Evolutionary conservation across 2,113 vertebrate species (phyloP), one percentile per base, ranked within the genome.

Genomic region (Ptyas mucosa): DNA sequence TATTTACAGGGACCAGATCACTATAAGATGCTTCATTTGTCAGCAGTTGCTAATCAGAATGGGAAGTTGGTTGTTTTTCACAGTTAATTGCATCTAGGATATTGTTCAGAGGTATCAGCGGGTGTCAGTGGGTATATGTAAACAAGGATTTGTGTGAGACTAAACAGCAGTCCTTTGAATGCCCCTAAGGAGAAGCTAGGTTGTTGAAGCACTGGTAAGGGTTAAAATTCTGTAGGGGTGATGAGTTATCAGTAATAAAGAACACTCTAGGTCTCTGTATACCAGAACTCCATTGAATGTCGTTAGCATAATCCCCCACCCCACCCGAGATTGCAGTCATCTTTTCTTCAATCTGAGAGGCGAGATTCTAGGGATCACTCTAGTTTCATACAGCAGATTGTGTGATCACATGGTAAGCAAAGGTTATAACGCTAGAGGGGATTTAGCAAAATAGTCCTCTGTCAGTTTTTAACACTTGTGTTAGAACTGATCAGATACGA

Each of bases 11-110:
- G 58, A 4, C 52, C 86, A 88, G 94, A 86, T 55, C 96, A 87
- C 49, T 91, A 85, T 53, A 57, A 95, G 88, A 90, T 94, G 87
- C 55, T 87, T 7, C 92, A 87, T 95, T 96, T 95, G 55, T 93
- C 93, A 39, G 91, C 92, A 94, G 11, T n/a, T 57, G 51, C 91
- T 91, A 90, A 93, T 0, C 21, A 94, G 88, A 93, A 85, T 88
- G 87, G 57, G 89, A 61, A 90, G 12, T 95, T 94, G 51, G 94
- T 57, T 94, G 94, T 94, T 53, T 14, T 1, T n/a, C 6, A 1
- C 53, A 69, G 53, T 90, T 2, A 20, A 81, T 91, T 95, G 61
- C 81, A 92, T 53, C 39, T 1, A 0, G 93, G 89, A 39, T 53
- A 20, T 10, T 0, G 61, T 69, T 95, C 26, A n/a, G 54, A 34